phyloP scores from a whole-genome alignment of 2,888 invertebrate species.

The Sarcophaga rosellei region DNA sequence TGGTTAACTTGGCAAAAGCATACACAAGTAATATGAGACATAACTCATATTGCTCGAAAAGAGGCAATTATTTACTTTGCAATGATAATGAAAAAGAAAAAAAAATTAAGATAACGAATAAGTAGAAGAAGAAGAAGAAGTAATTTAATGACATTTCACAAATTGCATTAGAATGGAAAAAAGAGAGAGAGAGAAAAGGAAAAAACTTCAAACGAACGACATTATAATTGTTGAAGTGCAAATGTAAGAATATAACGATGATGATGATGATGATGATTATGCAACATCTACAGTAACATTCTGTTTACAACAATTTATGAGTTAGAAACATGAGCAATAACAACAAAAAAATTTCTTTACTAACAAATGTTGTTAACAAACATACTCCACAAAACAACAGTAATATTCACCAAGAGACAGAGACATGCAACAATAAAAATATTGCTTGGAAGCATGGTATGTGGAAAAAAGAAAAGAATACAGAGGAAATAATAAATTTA shows the following conservation, averaged over 20 bases:
- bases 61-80: slow-evolving; percentile 11
- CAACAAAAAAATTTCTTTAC: not conserved
- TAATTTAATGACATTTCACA: slow-evolving; percentile 64
- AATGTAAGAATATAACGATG: too few species aligned
- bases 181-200: not conserved
- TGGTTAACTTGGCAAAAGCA: not conserved
- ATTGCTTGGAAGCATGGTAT: not conserved
- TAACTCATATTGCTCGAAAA: not conserved
- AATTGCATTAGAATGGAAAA: slow-evolving; percentile 54
- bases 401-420: not conserved
- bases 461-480: not conserved
- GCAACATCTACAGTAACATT: not conserved
- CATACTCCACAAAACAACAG: not conserved
- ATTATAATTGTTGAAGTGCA: not conserved
- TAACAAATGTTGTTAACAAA: not conserved
- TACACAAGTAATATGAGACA: not conserved
- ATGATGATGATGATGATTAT: not conserved
- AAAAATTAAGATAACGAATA: not conserved
- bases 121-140: not conserved
- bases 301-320: not conserved
- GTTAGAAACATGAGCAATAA: not conserved
- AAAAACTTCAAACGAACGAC: not conserved
- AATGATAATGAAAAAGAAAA: slow-evolving; percentile 35
- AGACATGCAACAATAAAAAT: not conserved
- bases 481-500: not conserved